These are phyloP conservation scores for Nipponacmea schrenckii DNA, from an alignment of 2,888 invertebrate genomes.

Conservation along the genomic window DNA sequence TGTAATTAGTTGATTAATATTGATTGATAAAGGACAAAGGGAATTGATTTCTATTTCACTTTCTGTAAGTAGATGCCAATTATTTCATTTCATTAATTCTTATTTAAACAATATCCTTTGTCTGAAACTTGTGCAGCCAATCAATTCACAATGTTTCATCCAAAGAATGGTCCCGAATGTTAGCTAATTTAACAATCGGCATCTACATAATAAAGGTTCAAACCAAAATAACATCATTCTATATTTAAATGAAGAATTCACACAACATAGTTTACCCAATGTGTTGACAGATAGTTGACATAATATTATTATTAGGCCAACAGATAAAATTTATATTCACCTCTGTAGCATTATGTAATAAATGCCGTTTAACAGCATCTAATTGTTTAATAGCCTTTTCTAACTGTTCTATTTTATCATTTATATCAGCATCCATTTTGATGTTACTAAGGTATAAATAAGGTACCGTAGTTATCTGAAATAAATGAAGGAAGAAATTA, in stretches of 20 bases:
- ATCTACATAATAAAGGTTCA: too few species aligned
- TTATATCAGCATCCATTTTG: slow-evolving; percentile 23
- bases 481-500: neutral
- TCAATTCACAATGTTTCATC: too few species aligned
- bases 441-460: neutral
- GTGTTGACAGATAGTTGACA: too few species aligned
- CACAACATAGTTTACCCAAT: too few species aligned
- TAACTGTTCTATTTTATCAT: slow-evolving; percentile 39
- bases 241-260: too few species aligned
- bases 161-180: too few species aligned
- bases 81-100: too few species aligned
- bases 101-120: too few species aligned
- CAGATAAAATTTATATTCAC: slow-evolving; percentile 28
- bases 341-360: slow-evolving; percentile 52
- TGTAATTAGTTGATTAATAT: neutral
- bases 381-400: slow-evolving; percentile 51
- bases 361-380: slow-evolving; percentile 47
- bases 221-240: too few species aligned
- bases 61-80: neutral
- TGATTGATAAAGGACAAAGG: neutral
- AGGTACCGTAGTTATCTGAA: neutral
- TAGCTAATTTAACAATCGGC: too few species aligned
- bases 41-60: neutral
- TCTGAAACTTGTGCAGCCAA: too few species aligned
- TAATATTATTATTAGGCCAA: too few species aligned